A percentile compares a stretch with the other conserved stretches of the same genome.
These are phyloP conservation scores for Drosophila subobscura DNA, from an alignment of 1,140 invertebrate genomes.

Conservation along the genomic window DNA sequence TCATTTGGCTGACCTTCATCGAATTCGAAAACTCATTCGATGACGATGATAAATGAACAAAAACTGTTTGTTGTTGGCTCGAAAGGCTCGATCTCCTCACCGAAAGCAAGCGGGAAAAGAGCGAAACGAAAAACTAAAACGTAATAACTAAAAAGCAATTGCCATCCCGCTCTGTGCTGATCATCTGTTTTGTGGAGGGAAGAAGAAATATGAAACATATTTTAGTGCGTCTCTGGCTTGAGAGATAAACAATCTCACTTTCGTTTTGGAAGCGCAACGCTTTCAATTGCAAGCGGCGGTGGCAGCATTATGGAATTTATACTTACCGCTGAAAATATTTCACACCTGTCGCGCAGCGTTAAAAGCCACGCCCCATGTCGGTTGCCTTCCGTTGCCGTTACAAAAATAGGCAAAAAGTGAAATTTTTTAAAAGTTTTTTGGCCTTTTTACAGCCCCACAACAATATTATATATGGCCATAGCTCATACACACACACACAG, in stretches of 20 bases:
- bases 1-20: slow-evolving; percentile 58
- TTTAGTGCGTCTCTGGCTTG: slow-evolving; percentile 30
- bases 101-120: background rate
- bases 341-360: slow-evolving; percentile 49
- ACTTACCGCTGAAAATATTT: slow-evolving; percentile 48
- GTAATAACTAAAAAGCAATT: slow-evolving; percentile 44
- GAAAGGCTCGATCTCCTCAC: slow-evolving; percentile 1
- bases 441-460: slow-evolving; percentile 37
- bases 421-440: slow-evolving; percentile 54
- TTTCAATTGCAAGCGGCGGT: slow-evolving; percentile 27
- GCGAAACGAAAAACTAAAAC: slow-evolving; percentile 29
- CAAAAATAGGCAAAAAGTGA: slow-evolving; percentile 76
- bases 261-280: slow-evolving; percentile 37
- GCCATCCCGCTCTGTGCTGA: slow-evolving; percentile 7
- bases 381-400: slow-evolving; percentile 33
- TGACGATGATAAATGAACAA: slow-evolving; percentile 47
- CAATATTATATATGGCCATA: slow-evolving; percentile 26
- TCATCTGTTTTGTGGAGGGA: slow-evolving; percentile 11
- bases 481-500: slow-evolving; percentile 8
- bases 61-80: slow-evolving; percentile 18
- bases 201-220: slow-evolving; percentile 13
- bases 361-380: slow-evolving; percentile 23
- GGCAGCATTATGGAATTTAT: slow-evolving; percentile 18
- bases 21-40: slow-evolving; percentile 36
- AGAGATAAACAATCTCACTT: slow-evolving; percentile 21